Evolutionary conservation across 2,888 invertebrate species (phyloP).

Genomic region (Agrilus biguttatus): DNA sequence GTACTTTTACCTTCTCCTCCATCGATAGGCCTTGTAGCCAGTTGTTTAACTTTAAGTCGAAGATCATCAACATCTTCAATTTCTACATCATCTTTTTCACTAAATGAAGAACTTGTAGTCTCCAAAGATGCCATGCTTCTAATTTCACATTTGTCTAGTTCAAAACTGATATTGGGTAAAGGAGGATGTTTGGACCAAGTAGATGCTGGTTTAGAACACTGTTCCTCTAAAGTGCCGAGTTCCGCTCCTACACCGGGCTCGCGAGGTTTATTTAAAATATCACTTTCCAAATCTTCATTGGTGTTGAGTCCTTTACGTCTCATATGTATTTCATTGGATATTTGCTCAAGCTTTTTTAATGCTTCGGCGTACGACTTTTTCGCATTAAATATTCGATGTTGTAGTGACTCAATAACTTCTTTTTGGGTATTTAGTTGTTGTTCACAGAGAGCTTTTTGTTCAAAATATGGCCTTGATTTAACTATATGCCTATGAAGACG

Average conservation of each 20-base stretch:
- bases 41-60: conserved; percentile 52
- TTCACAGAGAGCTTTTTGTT: conserved; percentile 76
- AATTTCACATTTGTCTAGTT: conserved; percentile 43
- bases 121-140: conserved; percentile 39
- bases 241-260: conserved; percentile 54
- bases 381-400: conserved; percentile 61
- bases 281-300: conserved; percentile 19
- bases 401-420: conserved; percentile 65
- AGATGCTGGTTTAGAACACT: conserved; percentile 1
- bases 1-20: conserved; percentile 51
- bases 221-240: conserved; percentile 27
- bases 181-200: conserved; percentile 12
- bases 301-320: conserved; percentile 39
- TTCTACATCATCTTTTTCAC: conserved; percentile 33
- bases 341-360: conserved; percentile 70
- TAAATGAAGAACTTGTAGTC: conserved; percentile 35
- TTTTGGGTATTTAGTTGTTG: conserved; percentile 77
- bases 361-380: conserved; percentile 73
- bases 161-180: conserved; percentile 37
- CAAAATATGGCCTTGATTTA: conserved; percentile 83
- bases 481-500: conserved; percentile 66
- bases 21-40: conserved; percentile 60
- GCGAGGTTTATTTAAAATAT: conserved; percentile 38
- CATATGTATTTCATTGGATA: conserved; percentile 81
- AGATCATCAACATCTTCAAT: conserved; percentile 42